Evolutionary conservation across 2,113 vertebrate species (phyloP), one percentile per base, ranked within the genome.

Genomic region (Engraulis encrasicolus): DNA sequence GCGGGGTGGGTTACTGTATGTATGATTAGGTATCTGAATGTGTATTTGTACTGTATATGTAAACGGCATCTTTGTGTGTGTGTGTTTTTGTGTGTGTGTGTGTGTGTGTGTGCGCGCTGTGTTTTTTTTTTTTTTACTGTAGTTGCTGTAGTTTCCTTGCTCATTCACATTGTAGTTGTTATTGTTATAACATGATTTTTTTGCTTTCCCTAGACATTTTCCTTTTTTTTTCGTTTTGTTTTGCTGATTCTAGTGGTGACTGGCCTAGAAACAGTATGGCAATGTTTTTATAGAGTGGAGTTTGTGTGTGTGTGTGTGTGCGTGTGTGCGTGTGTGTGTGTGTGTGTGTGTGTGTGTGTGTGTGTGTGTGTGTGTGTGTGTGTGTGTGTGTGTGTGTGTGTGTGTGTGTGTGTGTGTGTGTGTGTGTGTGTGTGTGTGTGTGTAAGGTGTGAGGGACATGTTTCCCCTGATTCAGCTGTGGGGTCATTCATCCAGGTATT

Each of bases 201-300:
- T 23, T 23, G 6, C 23, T 66, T 6, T 58, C 31, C 31, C 58
- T 66, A 23, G 58, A 31, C 31, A 23, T 27, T 66, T 11, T 81
- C n/a, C n/a, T n/a, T n/a, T n/a, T n/a, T n/a, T n/a, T n/a, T n/a
- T n/a, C n/a, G n/a, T n/a, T n/a, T n/a, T n/a, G n/a, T 90, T 93
- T 91, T 94, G 93, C 92, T 92, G 90, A 93, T 91, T 87, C 87
- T 89, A 91, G 89, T 88, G 85, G 87, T 48, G 87, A 91, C 85
- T 92, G 92, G 87, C 85, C 91, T 92, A 91, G 92, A 93, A 91
- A 31, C 58, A 66, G 90, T 81, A 83, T 54, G 61, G 82, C 81
- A 83, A 11, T 52, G n/a, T 11, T 81, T n/a, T 84, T 66, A 50
- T 54, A 79, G 79, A 81, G 52, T 23, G 23, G 85, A 82, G 85